These are phyloP conservation scores for Drosophila siamana DNA, from an alignment of 2,888 invertebrate genomes.

Conservation along the genomic window DNA sequence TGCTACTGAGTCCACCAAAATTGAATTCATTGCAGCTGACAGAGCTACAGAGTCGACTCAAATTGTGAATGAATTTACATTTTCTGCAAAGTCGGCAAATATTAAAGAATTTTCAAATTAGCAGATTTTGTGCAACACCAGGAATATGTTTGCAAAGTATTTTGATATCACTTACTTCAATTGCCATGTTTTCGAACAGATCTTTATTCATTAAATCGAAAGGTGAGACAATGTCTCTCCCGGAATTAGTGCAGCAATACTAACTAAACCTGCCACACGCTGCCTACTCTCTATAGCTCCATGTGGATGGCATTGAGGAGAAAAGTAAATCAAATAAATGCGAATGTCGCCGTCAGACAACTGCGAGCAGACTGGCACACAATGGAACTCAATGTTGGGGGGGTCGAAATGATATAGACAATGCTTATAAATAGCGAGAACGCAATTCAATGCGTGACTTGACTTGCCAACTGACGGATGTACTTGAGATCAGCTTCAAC, in stretches of 20 bases:
- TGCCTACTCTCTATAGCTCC: constrained; percentile 8
- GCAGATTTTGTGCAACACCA: too few species aligned
- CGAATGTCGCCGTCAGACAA: constrained; percentile 68
- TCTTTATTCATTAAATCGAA: constrained; percentile 48
- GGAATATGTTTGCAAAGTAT: constrained; percentile 16
- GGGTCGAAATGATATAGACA: constrained; percentile 48
- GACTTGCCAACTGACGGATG: constrained; percentile 66
- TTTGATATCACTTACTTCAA: neutral
- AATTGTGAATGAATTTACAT: constrained; percentile 4
- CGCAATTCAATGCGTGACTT: constrained; percentile 77
- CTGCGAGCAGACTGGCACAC: constrained; percentile 28
- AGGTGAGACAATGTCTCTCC: constrained; percentile 6
- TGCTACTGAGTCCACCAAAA: constrained; percentile 30
- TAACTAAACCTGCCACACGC: constrained; percentile 31
- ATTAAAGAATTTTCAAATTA: neutral
- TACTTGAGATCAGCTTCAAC: constrained; percentile 69
- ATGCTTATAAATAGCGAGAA: constrained; percentile 62
- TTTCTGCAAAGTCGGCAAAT: neutral
- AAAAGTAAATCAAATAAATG: constrained; percentile 73
- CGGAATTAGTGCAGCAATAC: constrained; percentile 45
- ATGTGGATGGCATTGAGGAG: constrained; percentile 54
- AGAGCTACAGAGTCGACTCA: constrained; percentile 13
- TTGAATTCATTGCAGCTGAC: constrained; percentile 36
- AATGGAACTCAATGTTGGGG: constrained; percentile 7
- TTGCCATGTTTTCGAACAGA: constrained; percentile 33